These are phyloP conservation scores for Nephotettix cincticeps DNA, from an alignment of 1,140 invertebrate species.

Conservation along the genomic window DNA sequence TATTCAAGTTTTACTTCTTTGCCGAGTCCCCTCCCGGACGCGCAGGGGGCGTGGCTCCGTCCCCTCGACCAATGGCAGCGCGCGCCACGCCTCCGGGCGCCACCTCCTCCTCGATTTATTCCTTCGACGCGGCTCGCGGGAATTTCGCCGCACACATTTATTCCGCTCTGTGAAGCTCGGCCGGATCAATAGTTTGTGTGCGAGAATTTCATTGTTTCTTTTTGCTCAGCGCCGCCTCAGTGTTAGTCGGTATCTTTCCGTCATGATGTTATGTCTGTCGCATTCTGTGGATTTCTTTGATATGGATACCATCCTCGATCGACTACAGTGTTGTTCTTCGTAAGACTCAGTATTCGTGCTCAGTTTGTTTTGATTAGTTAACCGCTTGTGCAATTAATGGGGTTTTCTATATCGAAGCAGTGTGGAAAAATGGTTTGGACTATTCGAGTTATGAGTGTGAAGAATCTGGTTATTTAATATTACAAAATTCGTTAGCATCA, in stretches of 20 bases:
- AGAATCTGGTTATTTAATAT: no score
- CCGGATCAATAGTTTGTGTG: conserved; percentile 24
- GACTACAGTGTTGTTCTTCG: no score
- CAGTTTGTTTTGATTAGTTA: no score
- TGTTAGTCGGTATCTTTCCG: not conserved
- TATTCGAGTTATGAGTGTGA: no score
- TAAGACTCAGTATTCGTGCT: no score
- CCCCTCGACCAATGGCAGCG: not conserved
- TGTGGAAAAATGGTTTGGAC: no score
- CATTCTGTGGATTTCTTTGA: no score
- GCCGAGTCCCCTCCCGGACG: not conserved
- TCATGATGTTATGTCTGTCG: not conserved
- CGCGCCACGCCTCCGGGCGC: not conserved
- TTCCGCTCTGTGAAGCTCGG: conserved; percentile 20
- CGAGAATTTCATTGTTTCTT: conserved; percentile 17
- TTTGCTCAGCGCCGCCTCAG: not conserved
- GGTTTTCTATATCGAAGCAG: no score
- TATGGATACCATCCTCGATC: no score
- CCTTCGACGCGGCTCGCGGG: not conserved
- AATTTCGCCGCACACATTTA: conserved; percentile 25
- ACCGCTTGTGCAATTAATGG: no score
- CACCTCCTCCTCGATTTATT: conserved; percentile 3
- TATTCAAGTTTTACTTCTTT: conserved; percentile 23
- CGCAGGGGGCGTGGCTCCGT: not conserved
- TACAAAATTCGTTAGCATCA: no score